Conservation (phyloP, 2,797 vertebrate genomes). For the Gymnodraco acuticeps region DNA sequence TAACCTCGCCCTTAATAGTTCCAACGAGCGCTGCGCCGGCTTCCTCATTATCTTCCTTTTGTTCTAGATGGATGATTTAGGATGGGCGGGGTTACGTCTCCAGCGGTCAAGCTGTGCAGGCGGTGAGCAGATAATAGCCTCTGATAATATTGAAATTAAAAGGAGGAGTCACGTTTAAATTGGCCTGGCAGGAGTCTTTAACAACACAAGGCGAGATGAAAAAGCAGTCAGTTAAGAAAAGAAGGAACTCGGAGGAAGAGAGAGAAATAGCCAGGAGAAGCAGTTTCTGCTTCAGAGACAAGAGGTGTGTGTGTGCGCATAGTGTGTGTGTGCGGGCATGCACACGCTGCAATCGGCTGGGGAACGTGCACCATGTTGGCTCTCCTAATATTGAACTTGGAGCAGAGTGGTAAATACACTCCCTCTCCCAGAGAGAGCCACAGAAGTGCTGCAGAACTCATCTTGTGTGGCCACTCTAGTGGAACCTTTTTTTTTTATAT, state of each 20-base stretch:
- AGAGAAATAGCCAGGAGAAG: constrained; percentile 39
- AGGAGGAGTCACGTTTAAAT: constrained; percentile 60
- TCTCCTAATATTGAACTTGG: constrained; percentile 80
- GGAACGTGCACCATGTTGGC: constrained; percentile 60
- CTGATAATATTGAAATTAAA: constrained; percentile 72
- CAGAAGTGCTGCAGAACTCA: constrained; percentile 71
- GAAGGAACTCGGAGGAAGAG: constrained; percentile 21
- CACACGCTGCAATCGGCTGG: constrained; percentile 38
- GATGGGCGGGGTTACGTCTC: constrained; percentile 54
- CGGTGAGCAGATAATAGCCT: constrained; percentile 58
- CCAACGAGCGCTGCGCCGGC: constrained; percentile 33
- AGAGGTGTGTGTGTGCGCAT: constrained; percentile 32
- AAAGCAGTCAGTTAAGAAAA: constrained; percentile 34
- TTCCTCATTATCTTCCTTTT: constrained; percentile 71
- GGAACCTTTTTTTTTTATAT: constrained; percentile 56
- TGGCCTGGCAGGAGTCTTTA: constrained; percentile 56
- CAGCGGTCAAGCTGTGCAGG: constrained; percentile 46
- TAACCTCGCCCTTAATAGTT: constrained; percentile 56
- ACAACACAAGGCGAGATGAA: constrained; percentile 27
- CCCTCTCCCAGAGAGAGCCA: constrained; percentile 62
- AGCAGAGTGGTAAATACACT: constrained; percentile 73
- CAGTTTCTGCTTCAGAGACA: constrained; percentile 49
- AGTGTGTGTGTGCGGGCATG: constrained; percentile 10
- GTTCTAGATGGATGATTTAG: constrained; percentile 65
- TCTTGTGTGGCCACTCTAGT: constrained; percentile 73